Conservation (phyloP, 2,113 vertebrate genomes). For the Stegostoma tigrinum region DNA sequence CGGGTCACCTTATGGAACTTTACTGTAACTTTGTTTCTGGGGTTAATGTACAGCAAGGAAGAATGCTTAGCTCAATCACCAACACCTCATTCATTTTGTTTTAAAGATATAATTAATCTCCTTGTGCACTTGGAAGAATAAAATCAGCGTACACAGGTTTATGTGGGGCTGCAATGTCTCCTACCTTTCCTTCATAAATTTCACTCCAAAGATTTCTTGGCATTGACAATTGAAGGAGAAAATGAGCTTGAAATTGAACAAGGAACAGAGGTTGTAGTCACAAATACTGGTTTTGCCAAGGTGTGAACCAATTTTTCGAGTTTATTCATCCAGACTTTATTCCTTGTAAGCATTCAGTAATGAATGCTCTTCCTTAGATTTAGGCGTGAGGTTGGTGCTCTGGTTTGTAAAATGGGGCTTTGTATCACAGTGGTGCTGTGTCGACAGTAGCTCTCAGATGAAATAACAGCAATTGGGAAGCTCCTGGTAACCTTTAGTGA, state of each 20-base stretch:
- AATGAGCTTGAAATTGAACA: not conserved
- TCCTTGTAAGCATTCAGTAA: not conserved
- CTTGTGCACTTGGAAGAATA: not conserved
- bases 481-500: too few species aligned
- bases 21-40: not conserved
- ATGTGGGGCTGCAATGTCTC: not conserved
- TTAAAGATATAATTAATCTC: constrained; percentile 3
- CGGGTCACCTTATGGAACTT: not conserved
- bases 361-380: not conserved
- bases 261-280: not conserved
- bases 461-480: too few species aligned
- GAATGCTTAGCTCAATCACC: not conserved
- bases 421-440: too few species aligned
- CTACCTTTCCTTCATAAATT: not conserved
- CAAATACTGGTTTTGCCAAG: not conserved
- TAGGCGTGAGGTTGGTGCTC: not conserved
- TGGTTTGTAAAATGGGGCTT: too few species aligned
- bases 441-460: too few species aligned
- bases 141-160: not conserved
- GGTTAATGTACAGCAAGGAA: not conserved
- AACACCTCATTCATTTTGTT: constrained; percentile 8
- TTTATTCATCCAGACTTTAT: not conserved
- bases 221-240: not conserved
- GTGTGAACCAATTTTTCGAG: not conserved
- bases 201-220: not conserved